Base-by-base conservation (phyloP, 2,113 vertebrate species). In the Cricetomys ansorgei region DNA sequence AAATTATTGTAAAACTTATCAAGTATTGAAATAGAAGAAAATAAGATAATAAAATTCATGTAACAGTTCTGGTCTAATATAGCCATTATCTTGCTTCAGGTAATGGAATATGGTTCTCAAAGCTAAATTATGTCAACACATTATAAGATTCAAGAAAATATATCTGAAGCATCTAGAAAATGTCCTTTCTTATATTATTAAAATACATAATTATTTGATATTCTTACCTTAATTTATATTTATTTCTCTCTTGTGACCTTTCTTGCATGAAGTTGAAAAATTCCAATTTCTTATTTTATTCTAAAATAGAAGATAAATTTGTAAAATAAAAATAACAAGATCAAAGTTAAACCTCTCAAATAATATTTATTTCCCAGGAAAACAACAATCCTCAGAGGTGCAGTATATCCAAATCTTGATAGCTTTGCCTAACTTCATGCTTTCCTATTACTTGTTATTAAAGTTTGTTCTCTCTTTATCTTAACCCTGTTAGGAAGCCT, bases 201-300 rank as follows among this genome's bases (percentile, higher is more conserved):
- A 93, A 91, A 62, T 88, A 79, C 6, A 7, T 29, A 27, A 31
- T 40, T 85, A 25, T 88, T 94, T 94, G 85, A 29, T 87, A 62
- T 94, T 93, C 94, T 93, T 96, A 96, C 84, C 91, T 96, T 69
- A 89, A 94, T 48, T 45, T 93, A 79, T 62, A 21, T 67, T 91
- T 96, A 37, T 86, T 81, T 89, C 45, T 64, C 37, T 81, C 83
- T 89, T 86, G 37, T 62, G 16, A 80, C 79, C 6, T 62, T 70
- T 67, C 57, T 92, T 48, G 48, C 34, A 17, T 45, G 37, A 88
- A 91, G 48, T 50, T 89, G 3, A 9, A 83, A 40, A 87, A 34
- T 91, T 87, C 37, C 65, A 77, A 72, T 72, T 76, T 92, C 67
- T 90, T 62, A 59, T 93, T 92, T 97, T 50, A 79, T 34, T 62